Percentiles rank a stretch among this genome's conserved stretches.
These are phyloP conservation scores for Larimichthys crocea DNA, from an alignment of 2,113 vertebrate species.

Conservation along the genomic window DNA sequence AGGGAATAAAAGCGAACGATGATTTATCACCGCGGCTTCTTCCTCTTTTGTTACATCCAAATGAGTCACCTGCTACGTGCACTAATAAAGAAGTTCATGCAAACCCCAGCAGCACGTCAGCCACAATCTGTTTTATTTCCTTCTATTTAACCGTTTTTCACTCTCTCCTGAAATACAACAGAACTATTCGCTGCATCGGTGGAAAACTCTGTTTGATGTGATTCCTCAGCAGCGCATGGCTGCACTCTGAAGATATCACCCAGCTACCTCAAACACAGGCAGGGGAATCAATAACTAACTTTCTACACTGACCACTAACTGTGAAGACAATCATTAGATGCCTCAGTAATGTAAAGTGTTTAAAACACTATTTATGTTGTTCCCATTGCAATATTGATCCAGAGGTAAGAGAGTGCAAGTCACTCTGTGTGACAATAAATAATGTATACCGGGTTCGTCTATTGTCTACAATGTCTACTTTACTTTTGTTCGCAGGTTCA, in stretches of 20 bases:
- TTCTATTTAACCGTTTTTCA: no score
- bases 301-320: neutral
- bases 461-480: neutral
- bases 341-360: neutral
- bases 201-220: neutral
- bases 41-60: neutral
- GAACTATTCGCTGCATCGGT: neutral
- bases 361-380: neutral
- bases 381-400: neutral
- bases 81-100: neutral
- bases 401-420: neutral
- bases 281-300: constrained; percentile 7
- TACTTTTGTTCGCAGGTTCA: neutral
- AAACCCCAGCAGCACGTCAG: neutral
- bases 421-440: neutral
- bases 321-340: neutral
- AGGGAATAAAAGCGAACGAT: neutral
- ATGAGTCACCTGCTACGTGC: neutral
- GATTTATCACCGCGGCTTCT: neutral
- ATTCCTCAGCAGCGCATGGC: neutral
- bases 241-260: neutral
- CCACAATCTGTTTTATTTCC: neutral
- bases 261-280: neutral
- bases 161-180: neutral
- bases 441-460: neutral